Conservation (phyloP, 2,888 invertebrate species). For the Eupithecia abbreviata region DNA sequence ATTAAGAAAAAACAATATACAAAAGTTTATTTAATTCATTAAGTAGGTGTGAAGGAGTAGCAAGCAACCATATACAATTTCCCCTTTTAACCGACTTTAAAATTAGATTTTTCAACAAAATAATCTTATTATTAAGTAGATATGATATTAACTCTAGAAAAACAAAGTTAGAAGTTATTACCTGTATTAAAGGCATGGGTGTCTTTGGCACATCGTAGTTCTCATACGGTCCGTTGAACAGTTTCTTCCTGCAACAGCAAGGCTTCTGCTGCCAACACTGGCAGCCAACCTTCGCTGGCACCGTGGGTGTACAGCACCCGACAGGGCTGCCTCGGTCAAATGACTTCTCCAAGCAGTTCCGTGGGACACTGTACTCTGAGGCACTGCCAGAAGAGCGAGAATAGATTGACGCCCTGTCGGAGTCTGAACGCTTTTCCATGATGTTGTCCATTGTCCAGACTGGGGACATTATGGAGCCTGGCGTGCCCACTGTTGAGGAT, state of each 20-base stretch:
- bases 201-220: conserved; percentile 92
- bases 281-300: conserved; percentile 82
- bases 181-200: conserved; percentile 82
- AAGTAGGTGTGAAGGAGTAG: too few species aligned
- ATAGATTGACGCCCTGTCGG: conserved; percentile 86
- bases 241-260: conserved; percentile 72
- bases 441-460: conserved; percentile 85
- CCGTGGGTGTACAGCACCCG: conserved; percentile 82
- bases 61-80: too few species aligned
- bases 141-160: background rate
- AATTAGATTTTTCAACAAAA: too few species aligned
- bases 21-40: too few species aligned
- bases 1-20: too few species aligned
- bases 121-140: too few species aligned
- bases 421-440: conserved; percentile 76
- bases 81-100: too few species aligned
- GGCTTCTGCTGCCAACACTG: conserved; percentile 77
- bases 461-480: conserved; percentile 80
- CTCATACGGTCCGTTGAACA: conserved; percentile 86
- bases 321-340: conserved; percentile 76
- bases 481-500: conserved; percentile 83
- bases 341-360: conserved; percentile 79
- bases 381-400: conserved; percentile 86
- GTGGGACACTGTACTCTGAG: conserved; percentile 86
- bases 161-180: background rate